These are phyloP conservation scores for Tenthredo amoena DNA, from an alignment of 2,888 invertebrate species.

Conservation along the genomic window DNA sequence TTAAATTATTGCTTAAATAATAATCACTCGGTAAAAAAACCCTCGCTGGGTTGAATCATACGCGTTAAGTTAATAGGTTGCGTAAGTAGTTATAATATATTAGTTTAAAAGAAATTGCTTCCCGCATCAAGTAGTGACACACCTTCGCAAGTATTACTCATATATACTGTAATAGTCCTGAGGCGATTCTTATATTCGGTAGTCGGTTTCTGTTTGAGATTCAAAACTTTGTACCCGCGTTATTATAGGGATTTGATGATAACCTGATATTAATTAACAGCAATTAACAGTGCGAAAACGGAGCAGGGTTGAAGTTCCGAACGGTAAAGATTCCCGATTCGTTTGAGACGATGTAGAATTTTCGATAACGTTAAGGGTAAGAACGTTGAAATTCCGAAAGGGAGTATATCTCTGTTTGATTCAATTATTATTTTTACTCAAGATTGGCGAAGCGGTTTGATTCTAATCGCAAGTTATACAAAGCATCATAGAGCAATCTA, in stretches of 20 bases:
- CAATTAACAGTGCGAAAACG: not conserved
- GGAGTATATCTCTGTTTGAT: too few species aligned
- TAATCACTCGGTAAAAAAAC: not conserved
- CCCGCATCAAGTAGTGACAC: conserved; percentile 36
- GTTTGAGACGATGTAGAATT: too few species aligned
- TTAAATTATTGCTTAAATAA: not conserved
- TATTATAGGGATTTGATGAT: not conserved
- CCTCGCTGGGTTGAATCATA: conserved; percentile 1
- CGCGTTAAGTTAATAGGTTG: not conserved
- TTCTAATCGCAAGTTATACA: not conserved
- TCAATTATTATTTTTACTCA: too few species aligned
- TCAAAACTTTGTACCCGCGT: not conserved
- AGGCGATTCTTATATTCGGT: not conserved
- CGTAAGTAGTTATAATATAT: conserved; percentile 23
- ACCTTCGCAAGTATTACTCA: conserved; percentile 26
- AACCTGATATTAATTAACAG: not conserved
- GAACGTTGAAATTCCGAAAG: too few species aligned
- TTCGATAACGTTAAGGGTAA: too few species aligned
- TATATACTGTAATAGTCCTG: not conserved
- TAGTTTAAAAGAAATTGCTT: conserved; percentile 15
- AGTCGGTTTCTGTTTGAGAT: not conserved
- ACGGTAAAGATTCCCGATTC: too few species aligned
- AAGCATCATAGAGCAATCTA: not conserved
- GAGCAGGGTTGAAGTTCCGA: too few species aligned
- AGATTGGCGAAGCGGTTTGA: too few species aligned